Conservation (phyloP, 2,113 vertebrate genomes). For the Penelope pileata region DNA sequence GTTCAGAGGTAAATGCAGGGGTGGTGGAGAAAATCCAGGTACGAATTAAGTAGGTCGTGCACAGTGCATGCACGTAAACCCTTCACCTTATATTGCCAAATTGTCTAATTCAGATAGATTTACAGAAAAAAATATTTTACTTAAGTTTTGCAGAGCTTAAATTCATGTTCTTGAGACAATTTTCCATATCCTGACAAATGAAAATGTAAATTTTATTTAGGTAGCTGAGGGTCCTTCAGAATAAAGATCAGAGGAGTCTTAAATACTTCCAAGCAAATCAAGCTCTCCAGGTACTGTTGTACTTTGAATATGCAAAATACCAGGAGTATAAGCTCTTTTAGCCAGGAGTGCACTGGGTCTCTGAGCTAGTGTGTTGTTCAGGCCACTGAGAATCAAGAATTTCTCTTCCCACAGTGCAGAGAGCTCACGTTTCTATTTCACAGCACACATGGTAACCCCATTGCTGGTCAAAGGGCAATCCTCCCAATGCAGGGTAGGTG, state of each 20-base stretch:
- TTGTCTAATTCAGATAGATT: neutral
- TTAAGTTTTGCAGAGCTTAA: neutral
- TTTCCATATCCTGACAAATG: constrained; percentile 8
- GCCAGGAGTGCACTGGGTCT: neutral
- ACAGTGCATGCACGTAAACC: neutral
- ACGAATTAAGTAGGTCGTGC: neutral
- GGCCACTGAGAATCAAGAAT: neutral
- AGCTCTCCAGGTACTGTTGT: constrained; percentile 15
- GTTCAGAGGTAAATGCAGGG: neutral
- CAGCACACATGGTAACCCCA: accelerated
- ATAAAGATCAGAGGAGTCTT: constrained; percentile 58
- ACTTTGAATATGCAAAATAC: constrained; percentile 41
- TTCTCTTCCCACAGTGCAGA: neutral
- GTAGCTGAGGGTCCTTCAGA: constrained; percentile 21
- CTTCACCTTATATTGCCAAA: neutral
- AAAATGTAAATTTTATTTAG: constrained; percentile 44
- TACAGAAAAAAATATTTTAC: neutral
- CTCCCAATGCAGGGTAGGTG: neutral
- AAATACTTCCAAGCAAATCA: constrained; percentile 48
- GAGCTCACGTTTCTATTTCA: neutral
- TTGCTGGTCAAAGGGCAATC: neutral
- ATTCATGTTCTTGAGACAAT: neutral
- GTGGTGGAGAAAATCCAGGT: neutral
- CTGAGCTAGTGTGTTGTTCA: neutral
- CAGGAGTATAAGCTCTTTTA: neutral